Evolutionary conservation across 92 coral and sea anemone genomes (phyloP).

Genomic region (Zoanthus sociatus): DNA sequence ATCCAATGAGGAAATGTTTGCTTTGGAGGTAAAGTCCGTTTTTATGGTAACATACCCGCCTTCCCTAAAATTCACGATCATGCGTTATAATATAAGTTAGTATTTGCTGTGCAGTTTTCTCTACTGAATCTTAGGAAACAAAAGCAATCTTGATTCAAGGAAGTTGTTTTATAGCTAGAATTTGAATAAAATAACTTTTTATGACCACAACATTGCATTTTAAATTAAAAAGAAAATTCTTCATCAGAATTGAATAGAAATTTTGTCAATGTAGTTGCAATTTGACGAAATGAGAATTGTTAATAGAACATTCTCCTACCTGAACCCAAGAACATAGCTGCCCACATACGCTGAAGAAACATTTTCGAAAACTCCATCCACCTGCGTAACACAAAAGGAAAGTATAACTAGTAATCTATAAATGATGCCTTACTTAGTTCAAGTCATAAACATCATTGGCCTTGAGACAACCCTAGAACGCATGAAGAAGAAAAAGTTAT

Average conservation of each 20-base stretch:
- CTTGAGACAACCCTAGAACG: too few species aligned
- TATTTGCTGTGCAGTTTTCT: neutral
- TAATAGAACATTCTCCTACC: slow-evolving; percentile 35
- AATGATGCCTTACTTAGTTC: too few species aligned
- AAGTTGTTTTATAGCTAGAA: too few species aligned
- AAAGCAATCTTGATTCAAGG: too few species aligned
- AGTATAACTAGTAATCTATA: too few species aligned
- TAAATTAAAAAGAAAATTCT: too few species aligned
- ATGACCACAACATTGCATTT: too few species aligned
- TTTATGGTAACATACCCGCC: slow-evolving; percentile 62
- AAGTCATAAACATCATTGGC: too few species aligned
- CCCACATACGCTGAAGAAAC: slow-evolving; percentile 48
- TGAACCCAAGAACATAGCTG: slow-evolving; percentile 66
- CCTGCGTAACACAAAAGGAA: neutral
- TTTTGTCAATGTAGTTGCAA: neutral
- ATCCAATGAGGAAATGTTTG: slow-evolving; percentile 60
- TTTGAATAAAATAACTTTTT: too few species aligned
- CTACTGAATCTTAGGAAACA: neutral
- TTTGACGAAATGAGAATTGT: neutral
- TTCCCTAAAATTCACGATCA: slow-evolving; percentile 57
- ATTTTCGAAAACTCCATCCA: slow-evolving; percentile 39
- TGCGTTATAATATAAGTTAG: neutral
- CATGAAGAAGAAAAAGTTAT: too few species aligned
- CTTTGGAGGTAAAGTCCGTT: slow-evolving; percentile 36
- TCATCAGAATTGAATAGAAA: too few species aligned